These are phyloP conservation scores for Serrognathus titanus DNA, from an alignment of 2,888 invertebrate species.

Conservation along the genomic window DNA sequence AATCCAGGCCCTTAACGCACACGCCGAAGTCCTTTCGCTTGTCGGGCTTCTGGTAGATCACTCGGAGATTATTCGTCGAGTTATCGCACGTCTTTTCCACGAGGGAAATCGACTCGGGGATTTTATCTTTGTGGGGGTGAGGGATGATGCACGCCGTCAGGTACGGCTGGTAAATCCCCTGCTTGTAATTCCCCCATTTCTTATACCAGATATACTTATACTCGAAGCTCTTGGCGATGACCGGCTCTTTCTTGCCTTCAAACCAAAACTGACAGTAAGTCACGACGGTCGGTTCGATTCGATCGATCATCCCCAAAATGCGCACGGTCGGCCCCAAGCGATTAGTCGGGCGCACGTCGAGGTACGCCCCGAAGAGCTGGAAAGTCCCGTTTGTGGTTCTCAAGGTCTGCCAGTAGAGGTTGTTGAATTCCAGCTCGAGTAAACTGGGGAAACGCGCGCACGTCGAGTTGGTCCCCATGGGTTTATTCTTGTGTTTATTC, in stretches of 20 bases:
- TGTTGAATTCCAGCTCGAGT: conserved; percentile 89
- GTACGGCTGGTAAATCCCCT: conserved; percentile 88
- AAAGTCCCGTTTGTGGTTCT: conserved; percentile 82
- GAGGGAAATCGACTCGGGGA: conserved; percentile 80
- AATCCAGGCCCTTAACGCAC: conserved; percentile 92
- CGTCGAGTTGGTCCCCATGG: conserved; percentile 63
- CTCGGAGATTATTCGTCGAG: conserved; percentile 78
- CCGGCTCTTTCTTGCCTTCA: conserved; percentile 77
- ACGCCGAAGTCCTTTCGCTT: conserved; percentile 81
- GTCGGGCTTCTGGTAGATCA: conserved; percentile 74
- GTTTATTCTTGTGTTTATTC: conserved; percentile 77
- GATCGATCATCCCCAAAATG: conserved; percentile 80
- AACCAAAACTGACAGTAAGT: conserved; percentile 90
- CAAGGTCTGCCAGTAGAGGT: conserved; percentile 89
- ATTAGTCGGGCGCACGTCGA: conserved; percentile 76
- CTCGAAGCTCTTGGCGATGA: conserved; percentile 76
- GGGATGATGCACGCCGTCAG: conserved; percentile 87
- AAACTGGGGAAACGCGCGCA: conserved; percentile 85
- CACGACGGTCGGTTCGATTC: conserved; percentile 77
- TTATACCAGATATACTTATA: conserved; percentile 94
- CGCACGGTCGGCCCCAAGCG: conserved; percentile 79
- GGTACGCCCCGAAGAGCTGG: conserved; percentile 85
- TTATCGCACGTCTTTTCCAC: conserved; percentile 83
- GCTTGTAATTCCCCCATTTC: conserved; percentile 92
- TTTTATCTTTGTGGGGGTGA: conserved; percentile 63